Base-by-base conservation (phyloP, 2,888 invertebrate species). In the Merodon equestris region DNA sequence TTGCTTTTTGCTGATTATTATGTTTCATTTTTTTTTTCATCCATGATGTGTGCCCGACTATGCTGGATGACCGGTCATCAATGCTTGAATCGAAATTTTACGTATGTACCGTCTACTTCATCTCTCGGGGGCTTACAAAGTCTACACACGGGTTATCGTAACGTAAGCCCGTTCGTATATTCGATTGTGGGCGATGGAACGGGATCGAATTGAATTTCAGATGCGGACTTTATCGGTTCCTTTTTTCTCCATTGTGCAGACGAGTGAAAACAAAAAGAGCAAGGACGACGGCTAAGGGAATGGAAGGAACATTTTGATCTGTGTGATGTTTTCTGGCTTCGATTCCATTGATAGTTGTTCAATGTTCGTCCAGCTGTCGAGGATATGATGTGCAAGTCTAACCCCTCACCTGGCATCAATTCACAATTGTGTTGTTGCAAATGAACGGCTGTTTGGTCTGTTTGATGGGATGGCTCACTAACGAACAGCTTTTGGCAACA, bases 181-280 rank as follows among this genome's bases (percentile, higher is more conserved):
- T n/a, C 57, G 45, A 50, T 17, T 17, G 47, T 64, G 44, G 56
- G 51, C 27, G 27, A 27, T 27, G 45, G 34, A 71, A 67, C 17
- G 57, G 61, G 67, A 73, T 63, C 63, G 57, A 77, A 77, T 67
- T 77, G 77, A 77, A 73, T 77, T 73, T 68, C 73, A 56, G 64
- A 71, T 71, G 54, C 51, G 66, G 38, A 76, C 63, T 70, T 64
- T 63, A 75, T 76, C 61, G 48, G 60, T 72, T 66, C 17, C 45
- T 51, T 15, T 60, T 66, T 58, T 70, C 45, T 47, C 64, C 45
- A 54, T 57, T 27, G 38, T 54, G 36, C 42, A 34, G 42, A 45
- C 40, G 48, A 56, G 27, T 13, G 36, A 58, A 17, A 17, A 12
- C 36, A 61, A n/a, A 44, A 13, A 9, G n/a, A 10, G 13, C 1